Conservation (phyloP, 2,113 vertebrate genomes). For the Helogale parvula region DNA sequence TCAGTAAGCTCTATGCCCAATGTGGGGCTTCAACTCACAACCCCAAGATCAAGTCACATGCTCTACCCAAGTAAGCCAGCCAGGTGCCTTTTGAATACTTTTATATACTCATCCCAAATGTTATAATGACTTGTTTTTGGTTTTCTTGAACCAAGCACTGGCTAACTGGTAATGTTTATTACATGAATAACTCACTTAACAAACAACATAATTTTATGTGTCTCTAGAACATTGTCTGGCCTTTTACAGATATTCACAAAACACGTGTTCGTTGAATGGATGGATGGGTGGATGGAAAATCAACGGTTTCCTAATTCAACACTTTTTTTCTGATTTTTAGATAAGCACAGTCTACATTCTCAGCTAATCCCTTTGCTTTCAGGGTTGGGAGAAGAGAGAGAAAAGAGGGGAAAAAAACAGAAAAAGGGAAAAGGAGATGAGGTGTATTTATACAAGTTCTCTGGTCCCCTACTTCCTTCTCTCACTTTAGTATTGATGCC, state of each 20-base stretch:
- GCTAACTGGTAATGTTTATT: background rate
- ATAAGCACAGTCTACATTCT: background rate
- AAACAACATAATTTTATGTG: background rate
- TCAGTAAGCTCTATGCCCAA: background rate
- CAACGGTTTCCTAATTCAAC: background rate
- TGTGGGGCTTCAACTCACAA: background rate
- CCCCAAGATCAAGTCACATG: background rate
- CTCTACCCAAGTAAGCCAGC: background rate
- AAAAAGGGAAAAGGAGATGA: background rate
- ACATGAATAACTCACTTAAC: background rate
- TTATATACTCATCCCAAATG: background rate
- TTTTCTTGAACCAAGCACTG: slow-evolving; percentile 18
- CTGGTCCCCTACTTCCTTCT: background rate
- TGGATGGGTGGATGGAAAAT: background rate
- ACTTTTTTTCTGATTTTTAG: background rate
- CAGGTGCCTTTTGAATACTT: background rate
- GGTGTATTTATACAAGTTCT: background rate
- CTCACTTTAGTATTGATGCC: background rate
- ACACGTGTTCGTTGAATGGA: background rate
- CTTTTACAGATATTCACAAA: background rate
- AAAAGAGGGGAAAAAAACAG: background rate
- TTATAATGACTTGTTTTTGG: slow-evolving; percentile 9
- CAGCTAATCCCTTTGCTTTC: background rate
- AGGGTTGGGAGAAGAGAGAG: background rate
- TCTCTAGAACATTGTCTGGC: background rate